Evolutionary conservation across 64 coral and sea anemone genomes (phyloP), one percentile per base, ranked within the genome.

Genomic region (Trachythela sp.): DNA sequence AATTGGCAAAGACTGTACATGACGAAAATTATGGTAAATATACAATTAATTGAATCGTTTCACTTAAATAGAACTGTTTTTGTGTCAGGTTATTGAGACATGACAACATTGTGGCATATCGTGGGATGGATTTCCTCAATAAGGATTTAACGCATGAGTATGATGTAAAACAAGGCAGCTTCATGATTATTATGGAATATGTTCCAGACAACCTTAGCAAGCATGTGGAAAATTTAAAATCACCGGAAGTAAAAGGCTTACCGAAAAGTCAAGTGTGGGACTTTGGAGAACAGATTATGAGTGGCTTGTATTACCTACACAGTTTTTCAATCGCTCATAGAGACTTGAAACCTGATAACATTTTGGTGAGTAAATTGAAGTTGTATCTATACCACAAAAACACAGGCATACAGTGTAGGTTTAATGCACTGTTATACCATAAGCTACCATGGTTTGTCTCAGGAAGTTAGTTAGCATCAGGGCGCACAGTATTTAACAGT

Each of bases 301-400:
- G 92, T 94, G 95, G 95, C 7, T 76, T 97, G 71, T 91, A 90
- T 32, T 97, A 97, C 60, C 89, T 97, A 15, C 95, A 97, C 29
- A 87, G 93, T 39, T 75, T 92, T 37, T 91, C 92, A 26, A 92
- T 97, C 29, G 92, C 92, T 54, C 95, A 97, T 59, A 59, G 95
- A 14, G 95, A 97, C 18, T 88, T 97, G 13, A 97, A 97, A 84
- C 95, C 95, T 87, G 95, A 97, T 68, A 97, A 97, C 42, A 94
- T 97, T 36, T 88, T 97, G 91, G 95, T 97, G 48, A 91, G 88
- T 56, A 27, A 2, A 24, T 2, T 84, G 68, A 54, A 50, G 27
- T 89, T 9, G 22, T 36, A 6, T 31, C 1, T 29, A 26, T 20
- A 37, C 42, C 20, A 40, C n/a, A 48, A n/a, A n/a, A n/a, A n/a